Evolutionary conservation across 2,888 invertebrate genomes (phyloP).

Genomic region (Epinotia brunnichana): DNA sequence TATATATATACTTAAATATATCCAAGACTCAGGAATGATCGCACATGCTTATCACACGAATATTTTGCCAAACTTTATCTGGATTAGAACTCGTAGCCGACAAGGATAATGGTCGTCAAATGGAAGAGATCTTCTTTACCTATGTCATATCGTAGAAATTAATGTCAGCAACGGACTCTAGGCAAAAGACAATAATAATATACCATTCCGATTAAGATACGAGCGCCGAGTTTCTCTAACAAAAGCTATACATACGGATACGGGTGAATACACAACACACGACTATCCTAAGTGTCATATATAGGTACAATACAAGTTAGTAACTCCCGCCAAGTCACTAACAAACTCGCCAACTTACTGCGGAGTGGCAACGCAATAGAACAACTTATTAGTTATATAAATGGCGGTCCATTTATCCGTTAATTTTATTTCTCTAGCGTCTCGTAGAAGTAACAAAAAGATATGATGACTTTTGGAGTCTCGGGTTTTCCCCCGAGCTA

Average conservation of each 20-base stretch:
- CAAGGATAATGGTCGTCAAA: no score
- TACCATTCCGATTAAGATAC: neutral
- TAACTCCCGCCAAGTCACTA: conserved; percentile 51
- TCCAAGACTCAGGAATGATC: no score
- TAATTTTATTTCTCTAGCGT: conserved; percentile 47
- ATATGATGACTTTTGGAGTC: conserved; percentile 47
- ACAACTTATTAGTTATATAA: conserved; percentile 58
- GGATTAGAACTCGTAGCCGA: no score
- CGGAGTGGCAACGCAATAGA: conserved; percentile 49
- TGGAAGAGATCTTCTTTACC: no score
- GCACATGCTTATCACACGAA: no score
- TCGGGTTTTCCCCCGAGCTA: conserved; percentile 38
- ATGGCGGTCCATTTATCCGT: conserved; percentile 55
- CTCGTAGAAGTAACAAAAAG: conserved; percentile 41
- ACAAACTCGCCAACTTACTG: conserved; percentile 53
- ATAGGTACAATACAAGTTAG: conserved; percentile 42
- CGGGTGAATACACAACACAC: neutral
- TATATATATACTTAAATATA: no score
- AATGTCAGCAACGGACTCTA: no score
- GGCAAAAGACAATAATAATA: no score
- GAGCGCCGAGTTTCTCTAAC: neutral
- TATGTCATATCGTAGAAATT: no score
- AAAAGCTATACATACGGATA: neutral
- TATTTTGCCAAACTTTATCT: no score
- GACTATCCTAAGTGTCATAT: neutral